A percentile compares a stretch with the other conserved stretches of the same genome.
These are phyloP conservation scores for Prenolepis imparis DNA, from an alignment of 2,888 invertebrate species.

Conservation along the genomic window DNA sequence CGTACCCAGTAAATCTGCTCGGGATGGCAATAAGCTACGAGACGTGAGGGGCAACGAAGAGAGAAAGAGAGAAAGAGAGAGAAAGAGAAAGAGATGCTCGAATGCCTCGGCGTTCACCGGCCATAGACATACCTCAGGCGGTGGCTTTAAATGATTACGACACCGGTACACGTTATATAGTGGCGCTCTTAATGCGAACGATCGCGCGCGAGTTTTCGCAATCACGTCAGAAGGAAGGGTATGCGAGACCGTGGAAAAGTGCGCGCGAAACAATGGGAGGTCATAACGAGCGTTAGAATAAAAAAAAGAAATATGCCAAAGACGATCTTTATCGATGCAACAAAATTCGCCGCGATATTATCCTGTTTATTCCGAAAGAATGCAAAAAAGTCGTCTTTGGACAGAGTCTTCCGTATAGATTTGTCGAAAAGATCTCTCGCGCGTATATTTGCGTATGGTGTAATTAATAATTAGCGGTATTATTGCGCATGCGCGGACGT, in stretches of 20 bases:
- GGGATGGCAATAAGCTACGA: slow-evolving; percentile 65
- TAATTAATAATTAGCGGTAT: background rate
- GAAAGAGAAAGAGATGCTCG: slow-evolving; percentile 35
- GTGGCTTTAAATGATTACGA: slow-evolving; percentile 71
- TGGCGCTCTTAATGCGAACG: slow-evolving; percentile 29
- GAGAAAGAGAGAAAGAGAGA: background rate
- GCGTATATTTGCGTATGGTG: background rate
- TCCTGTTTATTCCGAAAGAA: slow-evolving; percentile 9
- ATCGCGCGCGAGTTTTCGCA: slow-evolving; percentile 40
- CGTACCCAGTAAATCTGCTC: slow-evolving; percentile 56
- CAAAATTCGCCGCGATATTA: background rate
- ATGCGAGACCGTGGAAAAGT: slow-evolving; percentile 46
- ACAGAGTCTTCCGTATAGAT: background rate
- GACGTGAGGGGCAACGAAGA: slow-evolving; percentile 44
- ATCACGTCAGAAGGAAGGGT: slow-evolving; percentile 10
- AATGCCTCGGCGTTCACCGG: slow-evolving; percentile 60
- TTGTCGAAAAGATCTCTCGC: background rate
- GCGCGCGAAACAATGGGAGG: slow-evolving; percentile 29
- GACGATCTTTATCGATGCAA: slow-evolving; percentile 31
- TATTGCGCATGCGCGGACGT: no score
- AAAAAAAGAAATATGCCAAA: background rate
- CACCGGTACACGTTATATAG: slow-evolving; percentile 58
- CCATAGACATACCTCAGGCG: slow-evolving; percentile 67
- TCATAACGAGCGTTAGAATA: slow-evolving; percentile 15
- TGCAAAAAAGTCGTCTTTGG: background rate